Percentiles rank a stretch among this genome's conserved stretches.
Conservation (phyloP, 2,888 invertebrate genomes). For the Morpho deidamia region DNA sequence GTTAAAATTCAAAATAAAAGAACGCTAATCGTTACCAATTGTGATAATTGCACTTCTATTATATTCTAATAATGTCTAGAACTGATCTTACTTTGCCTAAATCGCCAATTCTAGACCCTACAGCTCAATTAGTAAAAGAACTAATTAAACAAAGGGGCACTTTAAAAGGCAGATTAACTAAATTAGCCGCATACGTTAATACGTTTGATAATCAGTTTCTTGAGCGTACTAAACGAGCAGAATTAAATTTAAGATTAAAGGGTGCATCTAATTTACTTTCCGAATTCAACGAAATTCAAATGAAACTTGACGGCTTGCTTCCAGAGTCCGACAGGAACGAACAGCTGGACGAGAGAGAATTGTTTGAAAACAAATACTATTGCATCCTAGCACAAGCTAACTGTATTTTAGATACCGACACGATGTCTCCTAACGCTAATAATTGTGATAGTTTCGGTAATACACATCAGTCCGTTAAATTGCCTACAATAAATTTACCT, state of each 20-base stretch:
- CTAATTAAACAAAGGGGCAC: not conserved
- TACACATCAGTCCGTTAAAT: slow-evolving; percentile 1
- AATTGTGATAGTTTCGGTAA: not conserved
- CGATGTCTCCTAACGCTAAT: not conserved
- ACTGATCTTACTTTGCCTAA: not conserved
- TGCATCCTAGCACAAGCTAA: no score
- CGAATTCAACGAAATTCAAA: no score
- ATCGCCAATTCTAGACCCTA: not conserved
- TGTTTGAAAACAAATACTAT: no score
- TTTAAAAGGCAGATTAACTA: not conserved
- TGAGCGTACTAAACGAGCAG: not conserved
- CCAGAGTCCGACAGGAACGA: no score
- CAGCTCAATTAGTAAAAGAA: not conserved
- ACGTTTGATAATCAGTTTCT: not conserved
- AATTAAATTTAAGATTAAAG: not conserved
- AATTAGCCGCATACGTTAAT: not conserved
- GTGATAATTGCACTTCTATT: no score
- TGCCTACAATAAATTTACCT: no score
- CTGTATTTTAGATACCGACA: not conserved
- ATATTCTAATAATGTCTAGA: no score
- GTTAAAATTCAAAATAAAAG: no score
- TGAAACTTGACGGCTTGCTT: no score
- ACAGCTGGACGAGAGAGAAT: no score
- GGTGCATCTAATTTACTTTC: no score
- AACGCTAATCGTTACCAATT: no score